Conservation (phyloP, 2,888 invertebrate species). For the Steromphala cineraria region DNA sequence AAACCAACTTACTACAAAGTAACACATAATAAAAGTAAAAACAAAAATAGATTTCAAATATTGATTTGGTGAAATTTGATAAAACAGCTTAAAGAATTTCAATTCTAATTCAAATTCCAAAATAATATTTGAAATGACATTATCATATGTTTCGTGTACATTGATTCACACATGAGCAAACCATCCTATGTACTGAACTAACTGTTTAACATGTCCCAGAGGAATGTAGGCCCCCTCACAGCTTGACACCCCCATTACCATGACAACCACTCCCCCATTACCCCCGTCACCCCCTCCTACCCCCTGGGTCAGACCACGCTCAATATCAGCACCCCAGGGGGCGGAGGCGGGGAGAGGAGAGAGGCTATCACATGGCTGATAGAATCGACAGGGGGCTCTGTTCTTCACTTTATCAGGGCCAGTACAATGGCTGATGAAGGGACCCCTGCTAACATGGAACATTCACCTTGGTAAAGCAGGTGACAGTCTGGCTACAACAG, state of each 20-base stretch:
- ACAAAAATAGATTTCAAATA: too few species aligned
- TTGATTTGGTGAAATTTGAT: too few species aligned
- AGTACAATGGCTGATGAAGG: conserved; percentile 8
- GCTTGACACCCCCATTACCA: not conserved
- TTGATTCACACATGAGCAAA: not conserved
- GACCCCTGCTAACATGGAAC: conserved; percentile 28
- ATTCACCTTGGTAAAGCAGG: conserved; percentile 15
- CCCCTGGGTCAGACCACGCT: conserved; percentile 21
- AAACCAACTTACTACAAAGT: too few species aligned
- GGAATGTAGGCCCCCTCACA: conserved; percentile 26
- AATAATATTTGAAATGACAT: too few species aligned
- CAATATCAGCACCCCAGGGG: conserved; percentile 5
- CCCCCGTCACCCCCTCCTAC: not conserved
- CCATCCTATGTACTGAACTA: not conserved
- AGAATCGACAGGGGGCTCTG: conserved; percentile 6
- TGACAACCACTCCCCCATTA: conserved; percentile 7
- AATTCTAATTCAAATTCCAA: too few species aligned
- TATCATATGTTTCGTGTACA: too few species aligned
- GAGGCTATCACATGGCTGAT: not conserved
- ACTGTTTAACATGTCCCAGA: conserved; percentile 32
- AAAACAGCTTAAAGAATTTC: too few species aligned
- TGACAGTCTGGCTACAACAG: conserved; percentile 21
- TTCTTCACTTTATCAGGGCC: not conserved
- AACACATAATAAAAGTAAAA: too few species aligned
- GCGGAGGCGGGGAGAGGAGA: conserved; percentile 9